Conservation (phyloP, 2,113 vertebrate genomes). For the Lathamus discolor region DNA sequence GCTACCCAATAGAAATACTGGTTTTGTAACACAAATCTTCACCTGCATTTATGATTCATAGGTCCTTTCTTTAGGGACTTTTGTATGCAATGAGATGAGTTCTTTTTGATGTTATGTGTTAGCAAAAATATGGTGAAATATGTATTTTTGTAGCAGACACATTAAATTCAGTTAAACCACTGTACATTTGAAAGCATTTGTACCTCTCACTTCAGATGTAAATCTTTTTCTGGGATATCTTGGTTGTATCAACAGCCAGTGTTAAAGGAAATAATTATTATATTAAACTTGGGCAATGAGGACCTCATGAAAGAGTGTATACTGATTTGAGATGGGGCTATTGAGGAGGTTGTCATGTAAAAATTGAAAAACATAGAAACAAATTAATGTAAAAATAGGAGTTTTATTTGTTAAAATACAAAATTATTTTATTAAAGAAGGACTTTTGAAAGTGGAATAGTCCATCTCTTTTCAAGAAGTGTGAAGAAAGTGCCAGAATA, state of each 20-base stretch:
- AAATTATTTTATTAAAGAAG: not conserved
- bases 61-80: not conserved
- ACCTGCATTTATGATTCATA: not conserved
- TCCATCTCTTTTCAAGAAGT: not conserved
- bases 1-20: not conserved
- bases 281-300: not conserved
- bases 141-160: not conserved
- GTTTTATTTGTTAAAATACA: not conserved
- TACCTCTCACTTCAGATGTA: not conserved
- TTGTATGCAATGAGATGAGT: not conserved
- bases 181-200: not conserved
- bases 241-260: not conserved
- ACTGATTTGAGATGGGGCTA: not conserved
- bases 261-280: not conserved
- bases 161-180: not conserved
- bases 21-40: not conserved
- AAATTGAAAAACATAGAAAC: not conserved
- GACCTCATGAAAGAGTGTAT: not conserved
- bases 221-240: not conserved
- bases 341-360: not conserved
- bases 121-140: not conserved
- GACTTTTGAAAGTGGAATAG: not conserved
- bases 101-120: not conserved
- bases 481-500: not conserved
- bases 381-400: not conserved